A percentile compares a stretch with the other conserved stretches of the same genome.
Evolutionary conservation across 2,113 vertebrate species (phyloP).

Genomic region (Synodontis membranacea): DNA sequence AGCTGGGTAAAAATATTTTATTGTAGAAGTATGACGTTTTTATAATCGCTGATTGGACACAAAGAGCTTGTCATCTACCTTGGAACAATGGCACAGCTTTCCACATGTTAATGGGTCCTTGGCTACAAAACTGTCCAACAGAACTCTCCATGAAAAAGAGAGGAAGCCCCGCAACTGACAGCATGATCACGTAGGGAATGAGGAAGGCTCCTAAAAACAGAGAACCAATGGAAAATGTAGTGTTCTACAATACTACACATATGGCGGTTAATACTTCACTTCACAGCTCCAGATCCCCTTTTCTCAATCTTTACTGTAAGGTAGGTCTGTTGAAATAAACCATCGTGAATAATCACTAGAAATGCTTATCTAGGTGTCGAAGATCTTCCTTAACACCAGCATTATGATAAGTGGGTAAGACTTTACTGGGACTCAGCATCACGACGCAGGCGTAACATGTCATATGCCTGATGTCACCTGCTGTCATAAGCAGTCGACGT

Average conservation of each 20-base stretch:
- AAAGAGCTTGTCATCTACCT: slow-evolving; percentile 69
- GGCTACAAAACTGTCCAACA: slow-evolving; percentile 92
- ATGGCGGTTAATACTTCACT: background rate
- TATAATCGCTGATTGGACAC: background rate
- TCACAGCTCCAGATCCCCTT: background rate
- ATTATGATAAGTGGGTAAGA: background rate
- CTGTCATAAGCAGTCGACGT: background rate
- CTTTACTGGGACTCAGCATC: background rate
- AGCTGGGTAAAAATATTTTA: background rate
- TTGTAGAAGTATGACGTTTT: background rate
- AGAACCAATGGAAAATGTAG: background rate
- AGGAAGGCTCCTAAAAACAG: slow-evolving; percentile 85
- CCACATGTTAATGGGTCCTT: slow-evolving; percentile 89
- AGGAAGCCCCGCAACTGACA: slow-evolving; percentile 85
- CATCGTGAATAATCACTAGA: background rate
- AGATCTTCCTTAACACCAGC: background rate
- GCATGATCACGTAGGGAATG: slow-evolving; percentile 88
- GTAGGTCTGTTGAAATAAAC: background rate
- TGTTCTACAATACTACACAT: background rate
- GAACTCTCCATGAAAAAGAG: slow-evolving; percentile 94
- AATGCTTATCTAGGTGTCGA: background rate
- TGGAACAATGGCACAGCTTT: slow-evolving; percentile 84
- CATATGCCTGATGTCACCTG: background rate
- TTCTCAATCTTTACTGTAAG: background rate
- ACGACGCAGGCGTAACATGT: background rate